Base-by-base conservation (phyloP, 2,797 vertebrate species). In the Threskiornis aethiopicus region DNA sequence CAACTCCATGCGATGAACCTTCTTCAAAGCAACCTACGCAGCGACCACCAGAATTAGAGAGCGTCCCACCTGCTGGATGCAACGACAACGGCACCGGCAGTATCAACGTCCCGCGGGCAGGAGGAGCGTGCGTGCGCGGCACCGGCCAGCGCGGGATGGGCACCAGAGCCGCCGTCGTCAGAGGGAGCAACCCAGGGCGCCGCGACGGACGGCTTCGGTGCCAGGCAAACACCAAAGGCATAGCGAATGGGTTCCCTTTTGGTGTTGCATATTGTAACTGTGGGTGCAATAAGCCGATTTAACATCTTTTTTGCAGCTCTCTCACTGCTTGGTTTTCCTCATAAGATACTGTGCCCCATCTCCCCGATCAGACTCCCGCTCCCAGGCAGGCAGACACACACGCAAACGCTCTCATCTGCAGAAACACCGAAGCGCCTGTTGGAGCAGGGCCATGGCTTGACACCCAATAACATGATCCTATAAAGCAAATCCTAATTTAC, bases 61-160 rank as follows among this genome's bases (percentile, higher is more conserved):
- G n/a, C 7, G 5, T 44, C 69, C 41, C 75, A 7, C 18, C n/a
- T 11, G 57, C 28, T 13, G 66, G 46, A 66, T 1, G 1, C 5
- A 11, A 13, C 1, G 57, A 31, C 42, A 22, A 3, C 1, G 3
- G 41, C 71, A 16, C 21, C 0, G 11, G 25, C 9, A 17, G 15
- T 2, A 7, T 2, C 5, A 18, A 8, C 4, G 17, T 52, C 49
- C 37, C 12, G 5, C 5, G 10, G 33, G 24, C 24, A 47, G 41
- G 39, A 15, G 52, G 8, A 25, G 18, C 0, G 18, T 11, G 25
- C 3, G 5, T 2, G 31, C 42, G 8, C 13, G 1, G 75, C 3
- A 3, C 5, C 33, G 35, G 41, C 28, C 47, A 20, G 80, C 17
- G 11, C 10, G 7, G 22, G 35, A 55, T 7, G 9, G 61, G 47